These are phyloP conservation scores for Papilio aristodemus DNA, from an alignment of 1,140 invertebrate species.

Conservation along the genomic window DNA sequence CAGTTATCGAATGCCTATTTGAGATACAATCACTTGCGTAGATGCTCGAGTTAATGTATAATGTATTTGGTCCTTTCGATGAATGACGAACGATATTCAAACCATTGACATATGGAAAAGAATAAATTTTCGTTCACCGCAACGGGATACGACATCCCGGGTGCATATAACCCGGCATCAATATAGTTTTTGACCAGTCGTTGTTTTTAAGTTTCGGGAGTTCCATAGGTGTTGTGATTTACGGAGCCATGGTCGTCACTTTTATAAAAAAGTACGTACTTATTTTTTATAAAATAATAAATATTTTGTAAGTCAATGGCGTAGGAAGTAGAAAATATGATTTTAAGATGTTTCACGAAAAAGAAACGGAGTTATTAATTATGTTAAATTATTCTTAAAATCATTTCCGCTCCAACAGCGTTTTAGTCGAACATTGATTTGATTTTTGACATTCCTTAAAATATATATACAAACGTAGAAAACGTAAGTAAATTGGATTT, in stretches of 20 bases:
- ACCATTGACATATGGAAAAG: neutral
- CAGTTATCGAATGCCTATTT: conserved; percentile 44
- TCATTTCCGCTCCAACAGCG: no score
- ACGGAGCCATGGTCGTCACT: conserved; percentile 56
- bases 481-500: no score
- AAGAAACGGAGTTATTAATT: no score
- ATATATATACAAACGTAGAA: no score
- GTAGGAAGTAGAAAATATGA: no score
- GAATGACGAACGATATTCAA: neutral
- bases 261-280: conserved; percentile 56
- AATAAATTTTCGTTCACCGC: conserved; percentile 3
- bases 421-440: no score
- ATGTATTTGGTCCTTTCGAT: conserved; percentile 55
- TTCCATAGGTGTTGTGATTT: conserved; percentile 36
- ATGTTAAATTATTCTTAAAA: no score
- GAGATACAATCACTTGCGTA: conserved; percentile 68
- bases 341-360: no score
- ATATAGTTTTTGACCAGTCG: conserved; percentile 54
- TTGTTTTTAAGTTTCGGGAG: conserved; percentile 41
- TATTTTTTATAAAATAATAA: conserved; percentile 13
- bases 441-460: no score
- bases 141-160: conserved; percentile 8
- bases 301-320: no score
- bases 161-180: conserved; percentile 60
- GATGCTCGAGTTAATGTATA: conserved; percentile 56